Evolutionary conservation across 2,113 vertebrate genomes (phyloP), one percentile per base, ranked within the genome.

Genomic region (Hiodon alosoides): DNA sequence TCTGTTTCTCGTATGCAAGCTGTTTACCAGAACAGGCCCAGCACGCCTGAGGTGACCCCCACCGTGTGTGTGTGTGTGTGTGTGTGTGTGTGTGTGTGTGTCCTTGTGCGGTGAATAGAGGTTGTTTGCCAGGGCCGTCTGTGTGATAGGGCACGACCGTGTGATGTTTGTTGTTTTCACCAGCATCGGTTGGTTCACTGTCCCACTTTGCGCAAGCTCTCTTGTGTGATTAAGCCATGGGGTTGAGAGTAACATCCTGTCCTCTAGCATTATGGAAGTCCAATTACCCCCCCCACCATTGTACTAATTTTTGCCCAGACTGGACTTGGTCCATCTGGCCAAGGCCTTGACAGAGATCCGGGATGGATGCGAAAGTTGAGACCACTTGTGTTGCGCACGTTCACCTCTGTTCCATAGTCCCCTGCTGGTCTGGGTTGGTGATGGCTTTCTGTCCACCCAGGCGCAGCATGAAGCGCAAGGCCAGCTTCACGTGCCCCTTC

Each of bases 401-500:
- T 16, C 3, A 47, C 2, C 0, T 10, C 68, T 16, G 13, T 58
- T 58, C 11, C 11, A 31, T 31, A 31, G 31, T n/a, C 4, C 17
- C 61, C 61, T 11, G 14, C 51, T 46, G 14, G 5, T 16, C 54
- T 67, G 14, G 14, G 5, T 16, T 46, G 55, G 14, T 54, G 48
- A 2, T 58, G 3, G 8, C 47, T 74, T 8, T 66, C 47, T 55
- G 74, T 62, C 80, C 0, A 13, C 4, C 3, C 83, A 93, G 93
- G 86, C 88, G 93, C 54, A 94, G 93, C 84, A 94, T 94, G 93
- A 94, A 94, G 83, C 87, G 87, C 71, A 93, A 93, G 72, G 92
- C 93, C 0, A 82, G 80, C 50, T 94, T 93, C 85, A 92, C 89
- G 0, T 94, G 93, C 53, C 93, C 92, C 3, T 94, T 94, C 87